Base-by-base conservation (phyloP, 2,888 invertebrate genomes). In the Pemphredon lugubris region DNA sequence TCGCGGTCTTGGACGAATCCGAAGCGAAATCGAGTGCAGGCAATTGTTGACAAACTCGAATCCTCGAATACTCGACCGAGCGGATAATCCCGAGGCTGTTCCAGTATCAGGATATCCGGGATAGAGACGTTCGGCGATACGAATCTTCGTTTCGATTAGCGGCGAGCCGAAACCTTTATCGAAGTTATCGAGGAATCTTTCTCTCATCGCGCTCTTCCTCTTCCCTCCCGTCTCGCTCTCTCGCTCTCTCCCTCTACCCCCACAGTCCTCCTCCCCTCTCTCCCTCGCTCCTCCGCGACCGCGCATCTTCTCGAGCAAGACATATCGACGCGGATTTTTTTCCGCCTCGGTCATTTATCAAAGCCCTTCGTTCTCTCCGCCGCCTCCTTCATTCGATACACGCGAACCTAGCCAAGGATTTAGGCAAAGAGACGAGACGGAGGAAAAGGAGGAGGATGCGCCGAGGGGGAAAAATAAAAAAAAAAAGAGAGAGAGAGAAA, bases 311-410 rank as follows among this genome's bases (percentile, higher is more conserved):
- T 83, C 83, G 83, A 87, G 83, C 84, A 88, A 88, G 87, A 88
- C 84, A 87, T 87, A 88, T 88, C 86, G 87, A 85, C 84, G 85
- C 83, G 83, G 84, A 87, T 87, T 87, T 88, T 87, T 87, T 86
- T 82, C 77, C 80, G 68, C 73, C 64, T 77, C 83, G 78, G 86
- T 87, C 87, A 87, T 88, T 87, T 88, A 88, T 88, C 87, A 88
- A 86, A 86, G 87, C 85, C 86, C 81, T 82, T 81, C 68, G 66
- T 58, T 57, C 66, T 57, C 57, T 40, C 50, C 59, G 20, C 23
- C 54, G 16, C 20, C 58, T 45, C 39, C 57, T 61, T 58, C 65
- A 26, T 61, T 65, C 75, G 73, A 72, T 73, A 79, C 76, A 64
- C 68, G 39, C 47, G 68, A 50, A 69, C 55, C 42, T 30, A 26